Evolutionary conservation across 2,888 invertebrate species (phyloP), one percentile per base, ranked within the genome.

Genomic region (Bombylius discolor): DNA sequence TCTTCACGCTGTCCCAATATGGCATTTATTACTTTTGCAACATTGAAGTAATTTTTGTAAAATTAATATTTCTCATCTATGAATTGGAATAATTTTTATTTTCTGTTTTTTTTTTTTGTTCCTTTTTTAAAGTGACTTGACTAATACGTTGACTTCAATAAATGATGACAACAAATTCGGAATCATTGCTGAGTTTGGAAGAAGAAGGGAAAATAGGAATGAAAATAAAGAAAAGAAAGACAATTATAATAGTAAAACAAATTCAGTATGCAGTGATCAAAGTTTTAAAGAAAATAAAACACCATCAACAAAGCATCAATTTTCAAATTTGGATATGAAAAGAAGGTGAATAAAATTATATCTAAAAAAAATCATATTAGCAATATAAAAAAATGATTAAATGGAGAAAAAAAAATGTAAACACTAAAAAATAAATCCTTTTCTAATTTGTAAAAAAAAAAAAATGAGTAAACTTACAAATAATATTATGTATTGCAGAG

Each of bases 121-220:
- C 23, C 23, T 23, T 23, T 23, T 9, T 50, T 54, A 33, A 33
- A 59, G 59, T 44, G 59, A 57, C 6, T 56, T 59, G 59, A 57
- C 56, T 32, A 48, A 57, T n/a, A 52, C 49, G 7, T 33, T 57
- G 42, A 54, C 56, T 9, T 23, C 23, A 7, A 49, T 56, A 23
- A 23, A 23, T 23, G 23, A 23, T 23, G 23, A 23, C 23, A 23
- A 23, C 23, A 23, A 23, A 23, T 23, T 23, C 39, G 56, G 58
- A 6, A 56, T 59, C 5, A 13, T 6, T 23, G 56, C 52, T 3
- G 55, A 56, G 11, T 12, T 56, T 14, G 52, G 56, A 1, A 59
- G 48, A 39, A 23, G 3, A 23, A 23, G 3, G 23, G 47, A 56
- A 5, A 55, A 50, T 4, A 46, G 14, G n/a, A 34, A 54, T 33